These are phyloP conservation scores for Oplegnathus fasciatus DNA, from an alignment of 2,113 vertebrate genomes.

Conservation along the genomic window DNA sequence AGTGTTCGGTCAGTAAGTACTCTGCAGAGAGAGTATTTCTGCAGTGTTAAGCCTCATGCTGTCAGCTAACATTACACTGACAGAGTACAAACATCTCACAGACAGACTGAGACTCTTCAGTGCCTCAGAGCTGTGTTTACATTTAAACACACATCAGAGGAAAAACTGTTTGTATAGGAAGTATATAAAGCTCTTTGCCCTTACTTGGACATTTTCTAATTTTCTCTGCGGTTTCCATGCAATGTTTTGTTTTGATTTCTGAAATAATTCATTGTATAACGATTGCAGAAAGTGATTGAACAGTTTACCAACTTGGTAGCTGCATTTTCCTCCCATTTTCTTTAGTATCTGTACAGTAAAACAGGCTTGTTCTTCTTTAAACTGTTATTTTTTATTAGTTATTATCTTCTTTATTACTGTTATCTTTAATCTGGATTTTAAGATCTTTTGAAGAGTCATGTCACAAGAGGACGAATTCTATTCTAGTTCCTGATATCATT, in stretches of 20 bases:
- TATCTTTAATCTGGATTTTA: neutral
- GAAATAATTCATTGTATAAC: neutral
- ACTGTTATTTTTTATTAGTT: too few relatives aligned
- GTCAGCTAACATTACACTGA: conserved; percentile 69
- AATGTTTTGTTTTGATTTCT: neutral
- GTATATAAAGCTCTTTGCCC: neutral
- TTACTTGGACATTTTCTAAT: neutral
- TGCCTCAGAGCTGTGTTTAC: conserved; percentile 21
- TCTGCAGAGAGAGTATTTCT: conserved; percentile 38
- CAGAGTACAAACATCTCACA: conserved; percentile 33
- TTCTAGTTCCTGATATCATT: neutral
- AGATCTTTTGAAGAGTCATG: neutral
- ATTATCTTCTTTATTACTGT: too few relatives aligned
- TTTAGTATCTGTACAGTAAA: neutral
- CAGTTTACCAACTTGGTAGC: neutral
- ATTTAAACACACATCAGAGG: neutral
- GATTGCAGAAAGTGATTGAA: neutral
- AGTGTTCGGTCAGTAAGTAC: conserved; percentile 26
- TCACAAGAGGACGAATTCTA: neutral
- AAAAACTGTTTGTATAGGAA: neutral
- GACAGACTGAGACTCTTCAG: conserved; percentile 1
- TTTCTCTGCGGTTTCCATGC: neutral
- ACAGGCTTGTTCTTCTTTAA: neutral
- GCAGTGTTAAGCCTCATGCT: conserved; percentile 51
- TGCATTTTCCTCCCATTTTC: too few relatives aligned